Conservation (phyloP, 2,797 vertebrate genomes). For the Simalia tracyae region DNA sequence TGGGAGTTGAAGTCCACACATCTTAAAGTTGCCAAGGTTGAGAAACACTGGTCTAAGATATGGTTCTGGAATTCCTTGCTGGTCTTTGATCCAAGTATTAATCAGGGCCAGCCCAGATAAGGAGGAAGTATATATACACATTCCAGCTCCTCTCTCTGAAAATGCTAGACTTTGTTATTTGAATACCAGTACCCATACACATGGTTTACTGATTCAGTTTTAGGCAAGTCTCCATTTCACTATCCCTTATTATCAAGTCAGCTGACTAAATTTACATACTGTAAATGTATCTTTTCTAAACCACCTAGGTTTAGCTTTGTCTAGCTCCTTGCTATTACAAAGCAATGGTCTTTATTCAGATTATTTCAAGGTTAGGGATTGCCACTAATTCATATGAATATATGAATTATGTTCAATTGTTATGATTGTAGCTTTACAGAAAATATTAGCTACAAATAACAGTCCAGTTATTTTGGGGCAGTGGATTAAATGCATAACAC, state of each 20-base stretch:
- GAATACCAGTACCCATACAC: not conserved
- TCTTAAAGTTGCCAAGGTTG: too few relatives aligned
- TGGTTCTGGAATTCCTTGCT: not conserved
- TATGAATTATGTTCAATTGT: not conserved
- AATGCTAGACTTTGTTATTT: not conserved
- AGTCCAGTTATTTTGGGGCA: not conserved
- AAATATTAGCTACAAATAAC: not conserved
- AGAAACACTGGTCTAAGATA: not conserved
- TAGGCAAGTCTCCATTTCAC: not conserved
- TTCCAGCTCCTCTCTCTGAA: not conserved
- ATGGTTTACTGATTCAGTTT: not conserved
- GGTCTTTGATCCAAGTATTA: not conserved
- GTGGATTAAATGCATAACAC: not conserved
- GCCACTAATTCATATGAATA: not conserved
- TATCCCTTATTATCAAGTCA: not conserved
- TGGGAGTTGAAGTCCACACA: too few relatives aligned
- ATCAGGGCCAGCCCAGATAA: not conserved
- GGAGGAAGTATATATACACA: not conserved
- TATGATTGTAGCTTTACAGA: not conserved
- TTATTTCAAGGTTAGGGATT: not conserved
- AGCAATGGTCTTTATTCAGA: not conserved
- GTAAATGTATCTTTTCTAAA: not conserved
- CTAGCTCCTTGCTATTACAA: not conserved
- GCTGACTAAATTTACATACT: not conserved
- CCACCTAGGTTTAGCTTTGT: not conserved